Evolutionary conservation across 1,140 invertebrate species (phyloP).

Genomic region (Cotesia glomerata): DNA sequence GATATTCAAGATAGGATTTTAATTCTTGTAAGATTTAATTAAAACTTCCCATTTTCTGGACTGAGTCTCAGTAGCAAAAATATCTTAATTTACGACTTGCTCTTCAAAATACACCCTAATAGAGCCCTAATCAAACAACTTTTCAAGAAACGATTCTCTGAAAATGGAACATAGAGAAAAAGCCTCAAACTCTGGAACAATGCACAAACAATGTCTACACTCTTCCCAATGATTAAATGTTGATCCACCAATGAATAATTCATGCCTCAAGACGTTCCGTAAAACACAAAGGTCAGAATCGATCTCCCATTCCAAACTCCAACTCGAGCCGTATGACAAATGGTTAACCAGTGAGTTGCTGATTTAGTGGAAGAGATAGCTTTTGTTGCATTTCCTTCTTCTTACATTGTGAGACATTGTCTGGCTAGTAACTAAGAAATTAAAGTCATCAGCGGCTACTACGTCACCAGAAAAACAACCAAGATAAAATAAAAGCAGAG

Average conservation of each 20-base stretch:
- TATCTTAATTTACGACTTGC: too few relatives aligned
- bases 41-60: too few relatives aligned
- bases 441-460: not conserved
- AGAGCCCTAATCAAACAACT: too few relatives aligned
- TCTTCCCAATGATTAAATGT: conserved; percentile 4
- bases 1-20: too few relatives aligned
- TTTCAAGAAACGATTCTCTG: too few relatives aligned
- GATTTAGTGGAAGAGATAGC: not conserved
- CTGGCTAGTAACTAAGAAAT: conserved; percentile 1
- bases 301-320: not conserved
- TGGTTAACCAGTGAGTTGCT: not conserved
- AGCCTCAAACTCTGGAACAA: not conserved
- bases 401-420: not conserved
- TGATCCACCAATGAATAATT: conserved; percentile 10
- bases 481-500: not conserved
- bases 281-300: not conserved
- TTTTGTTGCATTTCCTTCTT: not conserved
- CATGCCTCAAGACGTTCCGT: not conserved
- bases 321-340: not conserved
- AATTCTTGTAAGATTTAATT: too few relatives aligned
- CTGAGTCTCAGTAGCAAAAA: too few relatives aligned
- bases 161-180: too few relatives aligned
- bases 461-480: not conserved
- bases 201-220: conserved; percentile 6
- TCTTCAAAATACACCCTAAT: too few relatives aligned